These are phyloP conservation scores for Paradoxurus hermaphroditus DNA, from an alignment of 2,113 vertebrate genomes.

Conservation along the genomic window DNA sequence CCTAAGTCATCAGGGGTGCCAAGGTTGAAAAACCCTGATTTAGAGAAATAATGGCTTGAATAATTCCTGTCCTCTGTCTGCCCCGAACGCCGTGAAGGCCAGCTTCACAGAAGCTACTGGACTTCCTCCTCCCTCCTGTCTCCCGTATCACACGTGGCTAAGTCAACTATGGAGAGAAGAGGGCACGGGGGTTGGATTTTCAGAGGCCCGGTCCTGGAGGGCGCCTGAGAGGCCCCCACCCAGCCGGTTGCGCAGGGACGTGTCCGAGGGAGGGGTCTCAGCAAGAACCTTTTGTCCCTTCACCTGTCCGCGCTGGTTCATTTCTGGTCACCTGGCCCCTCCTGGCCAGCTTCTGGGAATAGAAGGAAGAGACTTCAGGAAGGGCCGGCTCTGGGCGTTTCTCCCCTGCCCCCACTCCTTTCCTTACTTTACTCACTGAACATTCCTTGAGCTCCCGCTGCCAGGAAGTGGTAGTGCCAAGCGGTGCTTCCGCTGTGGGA, in stretches of 20 bases:
- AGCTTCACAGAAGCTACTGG: background rate
- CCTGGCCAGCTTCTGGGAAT: background rate
- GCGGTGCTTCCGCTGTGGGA: background rate
- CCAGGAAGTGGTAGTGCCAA: too few species aligned
- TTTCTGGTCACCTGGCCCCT: background rate
- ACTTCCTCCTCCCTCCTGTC: background rate
- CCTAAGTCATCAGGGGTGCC: fast-evolving
- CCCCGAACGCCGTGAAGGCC: background rate
- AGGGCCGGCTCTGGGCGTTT: fast-evolving
- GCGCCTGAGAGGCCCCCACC: background rate
- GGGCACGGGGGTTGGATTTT: background rate
- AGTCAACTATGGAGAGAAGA: background rate
- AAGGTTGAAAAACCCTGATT: background rate
- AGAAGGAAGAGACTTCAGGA: background rate
- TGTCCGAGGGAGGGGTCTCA: background rate
- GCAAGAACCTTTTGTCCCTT: background rate
- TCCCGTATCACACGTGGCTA: fast-evolving
- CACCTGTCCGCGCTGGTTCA: fast-evolving
- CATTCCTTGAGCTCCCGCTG: background rate
- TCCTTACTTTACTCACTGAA: too few species aligned
- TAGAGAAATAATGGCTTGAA: background rate
- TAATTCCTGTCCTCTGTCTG: fast-evolving
- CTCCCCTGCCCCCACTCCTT: fast-evolving
- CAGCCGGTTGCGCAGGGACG: background rate
- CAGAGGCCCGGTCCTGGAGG: background rate